These are phyloP conservation scores for Pandion haliaetus DNA, from an alignment of 2,113 vertebrate species.

Conservation along the genomic window DNA sequence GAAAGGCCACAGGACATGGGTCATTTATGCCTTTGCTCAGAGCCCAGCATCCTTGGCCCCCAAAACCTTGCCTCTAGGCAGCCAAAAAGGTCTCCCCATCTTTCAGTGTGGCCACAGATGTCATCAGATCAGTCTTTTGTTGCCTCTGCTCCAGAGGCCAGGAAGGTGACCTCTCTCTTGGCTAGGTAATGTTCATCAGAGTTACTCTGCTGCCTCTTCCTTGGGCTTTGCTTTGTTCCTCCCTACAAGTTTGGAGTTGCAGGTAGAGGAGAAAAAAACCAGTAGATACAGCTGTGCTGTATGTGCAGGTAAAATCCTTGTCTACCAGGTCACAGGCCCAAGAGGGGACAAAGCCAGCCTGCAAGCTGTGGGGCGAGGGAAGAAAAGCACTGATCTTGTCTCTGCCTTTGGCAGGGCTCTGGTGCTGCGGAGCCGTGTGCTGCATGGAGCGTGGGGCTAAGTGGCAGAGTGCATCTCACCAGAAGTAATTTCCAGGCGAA, in stretches of 20 bases:
- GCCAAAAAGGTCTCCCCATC: neutral
- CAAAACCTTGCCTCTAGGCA: neutral
- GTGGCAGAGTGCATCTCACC: neutral
- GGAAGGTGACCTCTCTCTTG: too few relatives aligned
- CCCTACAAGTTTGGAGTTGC: neutral
- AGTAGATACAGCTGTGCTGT: neutral
- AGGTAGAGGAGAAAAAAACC: neutral
- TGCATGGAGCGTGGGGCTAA: neutral
- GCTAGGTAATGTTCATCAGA: neutral
- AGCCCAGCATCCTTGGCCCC: neutral
- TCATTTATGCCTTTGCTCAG: neutral
- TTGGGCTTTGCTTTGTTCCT: neutral
- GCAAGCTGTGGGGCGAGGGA: neutral
- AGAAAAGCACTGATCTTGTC: neutral
- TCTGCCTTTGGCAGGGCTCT: neutral
- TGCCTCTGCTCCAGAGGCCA: neutral
- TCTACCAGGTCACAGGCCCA: too few relatives aligned
- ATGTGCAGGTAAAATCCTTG: neutral
- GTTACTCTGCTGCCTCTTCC: neutral
- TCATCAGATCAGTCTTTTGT: neutral
- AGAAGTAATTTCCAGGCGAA: slow-evolving; percentile 32
- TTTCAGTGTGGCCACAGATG: neutral
- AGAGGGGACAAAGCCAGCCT: neutral
- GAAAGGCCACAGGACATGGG: neutral
- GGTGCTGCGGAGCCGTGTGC: accelerated